Percentiles rank a stretch among this genome's conserved stretches.
These are phyloP conservation scores for Lottia scabra DNA, from an alignment of 2,888 invertebrate species.

Conservation along the genomic window DNA sequence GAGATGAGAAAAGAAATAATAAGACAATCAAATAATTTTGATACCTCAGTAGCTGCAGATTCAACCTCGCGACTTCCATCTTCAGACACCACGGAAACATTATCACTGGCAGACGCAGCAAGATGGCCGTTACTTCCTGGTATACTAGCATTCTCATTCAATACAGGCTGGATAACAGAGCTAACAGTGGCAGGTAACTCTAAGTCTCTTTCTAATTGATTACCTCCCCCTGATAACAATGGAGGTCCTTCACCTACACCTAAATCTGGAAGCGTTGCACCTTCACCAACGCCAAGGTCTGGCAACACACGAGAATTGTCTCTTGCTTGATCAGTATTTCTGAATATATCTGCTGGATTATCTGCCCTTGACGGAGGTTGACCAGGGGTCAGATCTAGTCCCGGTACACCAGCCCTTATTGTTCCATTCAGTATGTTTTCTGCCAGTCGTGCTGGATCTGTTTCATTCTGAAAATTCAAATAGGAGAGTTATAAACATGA, in stretches of 20 bases:
- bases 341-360: constrained; percentile 3
- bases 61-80: not conserved
- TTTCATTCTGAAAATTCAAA: not conserved
- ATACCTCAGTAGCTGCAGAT: constrained; percentile 16
- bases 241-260: constrained; percentile 8
- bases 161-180: no score
- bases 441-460: constrained; percentile 22
- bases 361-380: not conserved
- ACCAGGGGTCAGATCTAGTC: not conserved
- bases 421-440: constrained; percentile 36
- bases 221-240: no score
- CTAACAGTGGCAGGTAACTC: no score
- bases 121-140: not conserved
- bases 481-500: no score
- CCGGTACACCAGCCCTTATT: constrained; percentile 15
- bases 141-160: not conserved
- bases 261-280: constrained; percentile 28
- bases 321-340: constrained; percentile 7
- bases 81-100: not conserved
- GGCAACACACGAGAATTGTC: constrained; percentile 16
- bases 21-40: not conserved
- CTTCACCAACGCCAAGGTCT: constrained; percentile 15
- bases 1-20: not conserved
- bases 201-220: no score
- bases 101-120: not conserved